Evolutionary conservation across 2,797 vertebrate genomes (phyloP).

Genomic region (Tympanoctomys barrerae): DNA sequence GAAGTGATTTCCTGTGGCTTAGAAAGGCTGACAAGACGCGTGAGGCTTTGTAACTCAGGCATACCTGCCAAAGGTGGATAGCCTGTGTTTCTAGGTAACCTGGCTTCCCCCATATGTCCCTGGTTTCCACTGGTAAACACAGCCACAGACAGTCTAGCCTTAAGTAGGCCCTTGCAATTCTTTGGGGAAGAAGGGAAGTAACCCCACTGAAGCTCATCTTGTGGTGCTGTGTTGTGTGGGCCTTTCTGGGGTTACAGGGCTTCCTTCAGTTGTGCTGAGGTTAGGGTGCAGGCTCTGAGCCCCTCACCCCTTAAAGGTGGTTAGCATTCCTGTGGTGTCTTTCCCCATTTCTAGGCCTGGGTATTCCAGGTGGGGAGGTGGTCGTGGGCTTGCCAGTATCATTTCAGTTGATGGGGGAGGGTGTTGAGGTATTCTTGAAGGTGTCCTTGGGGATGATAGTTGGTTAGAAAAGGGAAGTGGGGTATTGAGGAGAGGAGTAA

Average conservation of each 20-base stretch:
- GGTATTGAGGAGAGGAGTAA: not conserved
- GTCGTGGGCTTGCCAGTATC: not conserved
- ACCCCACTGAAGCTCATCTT: no score
- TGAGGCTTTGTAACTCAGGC: not conserved
- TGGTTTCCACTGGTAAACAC: no score
- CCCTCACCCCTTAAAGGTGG: not conserved
- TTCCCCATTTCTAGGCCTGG: not conserved
- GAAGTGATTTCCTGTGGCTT: not conserved
- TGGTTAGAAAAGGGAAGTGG: no score
- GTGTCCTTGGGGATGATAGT: not conserved
- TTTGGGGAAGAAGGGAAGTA: no score
- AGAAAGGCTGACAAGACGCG: not conserved
- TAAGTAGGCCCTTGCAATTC: no score
- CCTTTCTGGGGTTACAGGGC: accelerated
- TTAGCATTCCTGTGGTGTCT: not conserved
- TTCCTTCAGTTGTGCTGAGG: not conserved
- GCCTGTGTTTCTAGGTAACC: not conserved
- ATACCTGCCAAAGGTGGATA: not conserved
- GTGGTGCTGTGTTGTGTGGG: not conserved
- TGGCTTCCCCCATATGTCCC: not conserved
- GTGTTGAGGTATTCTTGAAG: not conserved
- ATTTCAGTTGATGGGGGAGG: not conserved
- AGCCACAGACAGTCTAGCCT: no score
- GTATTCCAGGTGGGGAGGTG: not conserved
- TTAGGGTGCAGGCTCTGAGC: accelerated